A percentile compares a stretch with the other conserved stretches of the same genome.
These are phyloP conservation scores for Schizothorax lantsangensis DNA, from an alignment of 2,797 vertebrate genomes.

Conservation along the genomic window DNA sequence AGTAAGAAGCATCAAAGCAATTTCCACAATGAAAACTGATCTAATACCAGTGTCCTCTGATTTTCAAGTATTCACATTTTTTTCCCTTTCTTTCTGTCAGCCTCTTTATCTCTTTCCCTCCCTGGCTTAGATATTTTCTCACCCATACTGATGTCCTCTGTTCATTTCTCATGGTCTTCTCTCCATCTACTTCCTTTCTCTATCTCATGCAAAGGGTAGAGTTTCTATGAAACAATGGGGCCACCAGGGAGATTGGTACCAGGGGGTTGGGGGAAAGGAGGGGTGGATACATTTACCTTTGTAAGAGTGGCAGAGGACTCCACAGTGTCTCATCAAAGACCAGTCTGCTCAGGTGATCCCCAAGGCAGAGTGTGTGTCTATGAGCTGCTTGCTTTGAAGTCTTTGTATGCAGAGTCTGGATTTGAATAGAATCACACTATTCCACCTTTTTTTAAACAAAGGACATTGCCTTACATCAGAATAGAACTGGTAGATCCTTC, in stretches of 20 bases:
- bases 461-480: conserved; percentile 51
- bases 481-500: conserved; percentile 37
- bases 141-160: conserved; percentile 37
- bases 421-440: conserved; percentile 60
- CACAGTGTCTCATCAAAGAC: conserved; percentile 51
- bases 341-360: conserved; percentile 48
- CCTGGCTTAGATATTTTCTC: conserved; percentile 49
- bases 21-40: not conserved
- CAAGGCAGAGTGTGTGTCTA: conserved; percentile 35
- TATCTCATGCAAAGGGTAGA: conserved; percentile 60
- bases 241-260: conserved; percentile 40
- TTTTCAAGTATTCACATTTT: not conserved
- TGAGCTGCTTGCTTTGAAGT: conserved; percentile 54
- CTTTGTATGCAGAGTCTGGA: conserved; percentile 60
- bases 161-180: conserved; percentile 33
- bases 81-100: conserved; percentile 1
- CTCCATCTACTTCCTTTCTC: conserved; percentile 53
- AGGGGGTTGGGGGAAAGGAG: conserved; percentile 36
- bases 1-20: not conserved
- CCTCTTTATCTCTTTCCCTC: conserved; percentile 20
- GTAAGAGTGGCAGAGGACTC: conserved; percentile 51
- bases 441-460: conserved; percentile 58
- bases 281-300: conserved; percentile 48
- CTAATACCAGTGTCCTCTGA: not conserved
- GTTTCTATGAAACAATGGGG: conserved; percentile 57